Evolutionary conservation across 2,113 vertebrate species (phyloP), one percentile per base, ranked within the genome.

Genomic region (Podarcis raffonei): DNA sequence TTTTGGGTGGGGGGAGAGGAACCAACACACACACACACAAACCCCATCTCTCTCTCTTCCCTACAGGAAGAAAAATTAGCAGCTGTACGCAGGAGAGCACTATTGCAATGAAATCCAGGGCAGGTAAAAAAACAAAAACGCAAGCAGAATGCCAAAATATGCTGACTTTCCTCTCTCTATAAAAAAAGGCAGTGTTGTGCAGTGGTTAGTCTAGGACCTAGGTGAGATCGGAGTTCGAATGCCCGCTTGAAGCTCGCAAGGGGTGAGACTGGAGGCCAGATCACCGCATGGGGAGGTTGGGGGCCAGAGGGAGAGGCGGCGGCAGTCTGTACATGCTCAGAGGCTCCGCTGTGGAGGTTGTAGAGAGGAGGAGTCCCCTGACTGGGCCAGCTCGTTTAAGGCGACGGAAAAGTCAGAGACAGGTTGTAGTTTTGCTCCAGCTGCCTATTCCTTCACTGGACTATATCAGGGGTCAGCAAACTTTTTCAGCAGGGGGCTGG

Each of bases 1-100:
- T 9, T 7, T 1, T 5, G 16, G 25, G 1, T 1, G 15, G 5
- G 5, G 6, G 8, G 37, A 2, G 9, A 53, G n/a, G 20, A 15
- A 30, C 27, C 12, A 6, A 8, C 4, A 25, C 59, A 0, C 6
- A 25, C 59, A 0, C 6, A 39, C 35, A 2, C 13, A 6, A 6
- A 20, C 5, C 48, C 9, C 12, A 37, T 53, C 1, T 79, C 37
- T 8, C 8, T 57, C 37, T 8, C 3, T 8, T 20, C 0, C 59
- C 59, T 18, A 20, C 5, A 65, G 25, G 35, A 84, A 30, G 39
- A 4, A 57, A 57, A 89, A 78, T 20, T 16, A 66, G 35, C 35
- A 30, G 59, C 25, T 16, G n/a, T 22, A 16, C 15, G 23, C 1
- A 9, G 15, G 22, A 25, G 42, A 30, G 4, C 5, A 35, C 12